phyloP scores from a whole-genome alignment of 2,113 vertebrate species.

The Bambusicola thoracicus region DNA sequence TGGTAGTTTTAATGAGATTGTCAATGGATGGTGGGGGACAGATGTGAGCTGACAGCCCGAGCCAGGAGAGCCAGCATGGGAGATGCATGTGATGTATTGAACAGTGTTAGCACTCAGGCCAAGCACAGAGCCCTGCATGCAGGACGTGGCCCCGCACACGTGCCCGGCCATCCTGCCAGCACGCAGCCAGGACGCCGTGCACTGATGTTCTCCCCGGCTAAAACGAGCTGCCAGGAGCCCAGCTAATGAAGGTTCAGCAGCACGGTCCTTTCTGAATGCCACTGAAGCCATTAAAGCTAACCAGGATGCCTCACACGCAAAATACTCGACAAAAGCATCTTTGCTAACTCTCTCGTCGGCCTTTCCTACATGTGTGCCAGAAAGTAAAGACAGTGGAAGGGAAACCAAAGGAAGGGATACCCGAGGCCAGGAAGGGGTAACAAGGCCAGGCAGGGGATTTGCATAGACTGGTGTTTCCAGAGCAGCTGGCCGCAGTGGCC shows the following conservation, averaged over 20 bases:
- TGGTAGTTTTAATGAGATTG: constrained; percentile 24
- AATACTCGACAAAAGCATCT: neutral
- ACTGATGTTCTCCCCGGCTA: neutral
- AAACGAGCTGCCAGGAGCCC: neutral
- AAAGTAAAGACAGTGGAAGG: neutral
- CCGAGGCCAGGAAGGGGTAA: neutral
- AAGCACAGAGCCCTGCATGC: neutral
- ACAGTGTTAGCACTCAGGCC: neutral
- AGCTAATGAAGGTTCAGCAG: neutral
- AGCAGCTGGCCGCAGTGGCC: neutral
- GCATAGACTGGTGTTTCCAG: neutral
- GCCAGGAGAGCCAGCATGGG: neutral
- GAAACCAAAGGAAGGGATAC: neutral
- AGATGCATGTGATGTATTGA: constrained; percentile 60
- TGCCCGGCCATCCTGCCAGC: neutral
- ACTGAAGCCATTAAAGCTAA: constrained; percentile 30
- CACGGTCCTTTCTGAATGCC: neutral
- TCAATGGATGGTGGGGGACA: neutral
- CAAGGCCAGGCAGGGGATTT: neutral
- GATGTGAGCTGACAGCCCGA: neutral
- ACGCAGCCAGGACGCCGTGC: neutral
- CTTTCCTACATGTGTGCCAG: neutral
- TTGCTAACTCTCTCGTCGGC: neutral
- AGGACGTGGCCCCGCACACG: neutral
- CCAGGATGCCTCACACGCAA: neutral